Evolutionary conservation across 2,888 invertebrate genomes (phyloP).

Genomic region (Pseudococcus viburni): DNA sequence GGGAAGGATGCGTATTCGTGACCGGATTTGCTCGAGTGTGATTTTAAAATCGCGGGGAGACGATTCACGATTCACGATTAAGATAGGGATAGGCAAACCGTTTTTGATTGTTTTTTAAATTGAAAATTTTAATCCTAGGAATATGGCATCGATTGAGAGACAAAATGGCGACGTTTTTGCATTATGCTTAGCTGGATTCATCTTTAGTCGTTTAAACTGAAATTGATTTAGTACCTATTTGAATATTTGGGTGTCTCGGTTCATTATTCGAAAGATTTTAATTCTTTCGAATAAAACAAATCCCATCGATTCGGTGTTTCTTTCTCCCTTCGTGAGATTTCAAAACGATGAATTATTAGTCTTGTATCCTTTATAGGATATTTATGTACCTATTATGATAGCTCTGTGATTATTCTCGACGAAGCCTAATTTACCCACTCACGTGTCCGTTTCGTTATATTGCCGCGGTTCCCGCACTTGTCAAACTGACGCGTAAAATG

Average conservation of each 20-base stretch:
- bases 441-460: not conserved
- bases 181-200: not conserved
- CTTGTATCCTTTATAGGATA: not conserved
- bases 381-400: not conserved
- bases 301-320: not conserved
- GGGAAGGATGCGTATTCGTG: not conserved
- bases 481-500: constrained; percentile 17
- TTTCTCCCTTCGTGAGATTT: not conserved
- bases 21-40: constrained; percentile 32
- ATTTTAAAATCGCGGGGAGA: not conserved
- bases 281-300: not conserved
- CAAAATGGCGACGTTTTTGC: constrained; percentile 28
- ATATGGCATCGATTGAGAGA: not conserved
- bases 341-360: constrained; percentile 21
- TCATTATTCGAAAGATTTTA: not conserved
- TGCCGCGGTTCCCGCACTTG: not conserved
- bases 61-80: not conserved
- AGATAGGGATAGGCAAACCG: not conserved
- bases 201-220: not conserved
- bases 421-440: not conserved
- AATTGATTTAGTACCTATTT: not conserved
- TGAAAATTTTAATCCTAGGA: not conserved
- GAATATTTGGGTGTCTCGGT: not conserved
- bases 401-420: not conserved
- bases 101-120: not conserved